Conservation (phyloP, 2,113 vertebrate genomes). For the Nycticebus coucang region DNA sequence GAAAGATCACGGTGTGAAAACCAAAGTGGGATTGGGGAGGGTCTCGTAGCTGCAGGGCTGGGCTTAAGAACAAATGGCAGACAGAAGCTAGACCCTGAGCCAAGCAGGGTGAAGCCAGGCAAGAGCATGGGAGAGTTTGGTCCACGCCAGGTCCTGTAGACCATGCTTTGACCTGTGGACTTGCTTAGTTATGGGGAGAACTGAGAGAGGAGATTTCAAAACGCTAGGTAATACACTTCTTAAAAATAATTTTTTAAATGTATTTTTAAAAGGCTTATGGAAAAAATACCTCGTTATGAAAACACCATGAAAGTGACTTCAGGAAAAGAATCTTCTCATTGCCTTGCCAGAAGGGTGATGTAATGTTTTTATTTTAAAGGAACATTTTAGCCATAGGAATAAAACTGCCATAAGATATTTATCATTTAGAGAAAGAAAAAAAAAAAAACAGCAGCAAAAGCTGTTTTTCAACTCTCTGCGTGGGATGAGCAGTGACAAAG, state of each 20-base stretch:
- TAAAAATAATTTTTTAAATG: constrained; percentile 12
- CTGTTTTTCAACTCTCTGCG: background rate
- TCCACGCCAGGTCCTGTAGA: background rate
- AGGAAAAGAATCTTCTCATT: constrained; percentile 46
- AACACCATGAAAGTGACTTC: constrained; percentile 21
- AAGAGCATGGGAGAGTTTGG: background rate
- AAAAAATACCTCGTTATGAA: constrained; percentile 51
- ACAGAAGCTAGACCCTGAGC: background rate
- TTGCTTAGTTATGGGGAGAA: background rate
- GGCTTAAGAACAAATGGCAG: background rate
- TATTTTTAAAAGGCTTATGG: constrained; percentile 5
- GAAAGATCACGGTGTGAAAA: background rate
- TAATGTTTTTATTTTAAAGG: constrained; percentile 69
- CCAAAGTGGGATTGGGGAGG: background rate
- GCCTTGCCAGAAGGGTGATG: constrained; percentile 53
- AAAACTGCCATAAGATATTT: constrained; percentile 57
- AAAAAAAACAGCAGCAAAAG: background rate
- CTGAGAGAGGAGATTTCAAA: background rate
- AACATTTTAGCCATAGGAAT: constrained; percentile 60
- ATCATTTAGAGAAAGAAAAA: background rate
- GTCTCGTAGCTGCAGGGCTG: background rate
- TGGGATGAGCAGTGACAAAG: background rate
- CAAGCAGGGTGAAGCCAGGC: background rate
- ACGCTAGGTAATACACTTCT: background rate
- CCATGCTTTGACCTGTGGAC: background rate